Percentiles rank a stretch among this genome's conserved stretches.
Evolutionary conservation across 2,113 vertebrate genomes (phyloP).

Genomic region (Carlito syrichta): DNA sequence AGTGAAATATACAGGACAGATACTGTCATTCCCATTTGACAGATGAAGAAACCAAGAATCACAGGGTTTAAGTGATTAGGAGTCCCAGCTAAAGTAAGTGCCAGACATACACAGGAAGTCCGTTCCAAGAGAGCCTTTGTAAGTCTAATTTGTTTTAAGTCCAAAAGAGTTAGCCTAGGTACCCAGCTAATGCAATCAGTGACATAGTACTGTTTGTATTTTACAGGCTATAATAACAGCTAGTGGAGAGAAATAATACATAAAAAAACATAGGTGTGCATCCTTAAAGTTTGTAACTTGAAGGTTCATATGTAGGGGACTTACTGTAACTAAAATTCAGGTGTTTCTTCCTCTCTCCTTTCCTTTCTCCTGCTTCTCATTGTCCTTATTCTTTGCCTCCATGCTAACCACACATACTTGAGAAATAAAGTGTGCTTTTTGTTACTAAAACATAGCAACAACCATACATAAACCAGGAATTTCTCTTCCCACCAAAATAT

Average conservation of each 20-base stretch:
- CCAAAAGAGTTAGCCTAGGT: no score
- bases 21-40: background rate
- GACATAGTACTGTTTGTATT: no score
- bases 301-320: no score
- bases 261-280: no score
- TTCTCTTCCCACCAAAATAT: background rate
- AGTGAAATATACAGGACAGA: background rate
- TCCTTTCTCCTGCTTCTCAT: background rate
- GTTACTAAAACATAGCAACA: background rate
- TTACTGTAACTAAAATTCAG: background rate
- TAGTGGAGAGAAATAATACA: no score
- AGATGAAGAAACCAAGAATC: background rate
- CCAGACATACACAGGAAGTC: no score
- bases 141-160: no score
- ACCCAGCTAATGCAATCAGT: no score
- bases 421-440: background rate
- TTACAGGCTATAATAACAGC: no score
- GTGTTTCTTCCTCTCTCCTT: background rate
- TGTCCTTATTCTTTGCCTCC: background rate
- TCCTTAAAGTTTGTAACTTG: no score
- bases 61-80: background rate
- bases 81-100: background rate
- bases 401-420: background rate
- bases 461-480: background rate
- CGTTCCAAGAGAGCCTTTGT: no score